Base-by-base conservation (phyloP, 1,140 invertebrate species). In the Drosophila saltans region DNA sequence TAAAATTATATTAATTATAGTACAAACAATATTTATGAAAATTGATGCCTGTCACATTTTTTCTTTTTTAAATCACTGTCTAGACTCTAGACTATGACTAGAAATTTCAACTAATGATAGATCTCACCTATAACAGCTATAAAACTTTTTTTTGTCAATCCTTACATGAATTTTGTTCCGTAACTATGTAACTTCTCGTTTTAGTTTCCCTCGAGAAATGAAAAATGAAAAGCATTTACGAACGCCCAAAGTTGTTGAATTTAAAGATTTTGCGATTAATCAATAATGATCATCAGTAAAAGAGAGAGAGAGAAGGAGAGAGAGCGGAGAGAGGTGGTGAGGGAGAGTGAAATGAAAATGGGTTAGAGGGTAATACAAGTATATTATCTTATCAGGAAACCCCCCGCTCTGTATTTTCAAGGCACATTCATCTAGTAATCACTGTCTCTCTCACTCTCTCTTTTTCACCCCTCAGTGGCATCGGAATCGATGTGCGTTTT, bases 371-470 rank as follows among this genome's bases (percentile, higher is more conserved):
- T 30, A 68, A 36, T 72, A 80, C 66, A 72, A 62, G 65, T 66
- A 66, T 71, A 76, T 77, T 83, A 88, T 88, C 83, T 88, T 88
- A 88, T 88, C 83, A 83, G 77, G 65, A 66, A 56, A 78, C 63
- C 62, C 61, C 48, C 64, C 69, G 2, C 28, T 30, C 36, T 16
- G 7, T 69, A 57, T 2, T 55, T 77, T 59, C 61, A 65, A 57
- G 69, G 62, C 69, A 59, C 70, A 60, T 78, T 58, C 79, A 88
- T 82, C 67, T 69, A 70, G 61, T 45, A 63, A 58, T 48, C 41
- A 52, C 24, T 52, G 57, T 52, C 73, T 63, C 74, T 72, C 72
- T 66, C 43, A 55, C 57, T 52, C 66, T 59, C 43, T 64, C 56
- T 52, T 24, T 58, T n/a, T 41, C 26, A 21, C 68, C 11, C 33